phyloP scores from a whole-genome alignment of 2,888 invertebrate genomes.

The Eupithecia exiguata region DNA sequence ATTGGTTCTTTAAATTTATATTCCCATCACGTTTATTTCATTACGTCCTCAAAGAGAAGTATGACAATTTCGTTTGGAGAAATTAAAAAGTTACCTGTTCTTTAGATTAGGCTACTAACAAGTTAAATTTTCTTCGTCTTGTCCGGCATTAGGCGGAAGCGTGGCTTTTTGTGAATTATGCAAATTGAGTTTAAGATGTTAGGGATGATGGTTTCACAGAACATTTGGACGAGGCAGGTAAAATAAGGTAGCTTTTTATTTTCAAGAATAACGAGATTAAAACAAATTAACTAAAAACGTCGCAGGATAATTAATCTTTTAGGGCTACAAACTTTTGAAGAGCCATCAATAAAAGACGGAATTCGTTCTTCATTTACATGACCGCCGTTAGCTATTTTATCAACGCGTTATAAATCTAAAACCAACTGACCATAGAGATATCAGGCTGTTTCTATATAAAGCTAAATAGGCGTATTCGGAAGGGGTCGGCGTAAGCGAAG shows the following conservation, averaged over 20 bases:
- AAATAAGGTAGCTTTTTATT: conserved; percentile 32
- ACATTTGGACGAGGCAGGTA: conserved; percentile 46
- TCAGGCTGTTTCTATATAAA: conserved; percentile 55
- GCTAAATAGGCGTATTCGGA: conserved; percentile 70
- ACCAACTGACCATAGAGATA: conserved; percentile 58
- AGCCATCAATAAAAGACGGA: conserved; percentile 31
- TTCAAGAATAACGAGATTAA: conserved; percentile 21
- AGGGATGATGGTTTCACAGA: conserved; percentile 55
- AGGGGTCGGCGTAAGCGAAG: conserved; percentile 70
- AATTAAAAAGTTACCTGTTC: conserved; percentile 79
- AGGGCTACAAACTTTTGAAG: conserved; percentile 12
- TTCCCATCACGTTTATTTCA: conserved; percentile 60
- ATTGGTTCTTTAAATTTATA: conserved; percentile 63
- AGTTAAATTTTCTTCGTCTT: conserved; percentile 71
- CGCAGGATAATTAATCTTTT: conserved; percentile 6
- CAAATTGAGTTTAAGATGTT: conserved; percentile 62
- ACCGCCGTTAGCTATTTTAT: conserved; percentile 40
- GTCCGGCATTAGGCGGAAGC: conserved; percentile 60
- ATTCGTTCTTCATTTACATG: conserved; percentile 40
- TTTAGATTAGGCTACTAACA: conserved; percentile 71
- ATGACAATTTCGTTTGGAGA: conserved; percentile 74
- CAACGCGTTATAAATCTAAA: conserved; percentile 45
- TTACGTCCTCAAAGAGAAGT: conserved; percentile 74
- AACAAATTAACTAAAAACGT: conserved; percentile 14
- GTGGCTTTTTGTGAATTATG: conserved; percentile 60